These are phyloP conservation scores for Carpatolechia fugitivella DNA, from an alignment of 2,888 invertebrate species.

Conservation along the genomic window DNA sequence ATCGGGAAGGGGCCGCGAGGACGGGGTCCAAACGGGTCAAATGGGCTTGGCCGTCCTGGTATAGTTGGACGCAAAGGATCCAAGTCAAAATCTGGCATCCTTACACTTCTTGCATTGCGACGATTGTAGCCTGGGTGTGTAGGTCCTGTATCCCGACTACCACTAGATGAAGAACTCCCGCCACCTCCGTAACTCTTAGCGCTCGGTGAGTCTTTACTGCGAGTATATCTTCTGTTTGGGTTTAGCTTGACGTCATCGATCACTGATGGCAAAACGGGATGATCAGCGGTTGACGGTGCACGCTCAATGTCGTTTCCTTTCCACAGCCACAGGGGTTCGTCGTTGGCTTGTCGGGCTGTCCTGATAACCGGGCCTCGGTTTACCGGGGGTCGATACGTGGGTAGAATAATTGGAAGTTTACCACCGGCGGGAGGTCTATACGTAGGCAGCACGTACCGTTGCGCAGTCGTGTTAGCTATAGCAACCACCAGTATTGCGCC, in stretches of 20 bases:
- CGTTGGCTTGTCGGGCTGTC: conserved; percentile 27
- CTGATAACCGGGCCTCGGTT: background rate
- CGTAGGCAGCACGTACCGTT: conserved; percentile 10
- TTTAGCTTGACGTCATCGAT: conserved; percentile 39
- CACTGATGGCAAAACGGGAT: conserved; percentile 29
- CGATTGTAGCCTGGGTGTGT: conserved; percentile 48
- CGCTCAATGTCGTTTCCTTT: conserved; percentile 29
- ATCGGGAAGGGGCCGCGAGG: conserved; percentile 18
- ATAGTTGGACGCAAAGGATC: background rate
- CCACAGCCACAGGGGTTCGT: conserved; percentile 31
- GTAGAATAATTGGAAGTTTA: background rate
- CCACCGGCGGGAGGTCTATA: background rate
- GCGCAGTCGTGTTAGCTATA: conserved; percentile 23
- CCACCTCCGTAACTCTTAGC: conserved; percentile 37
- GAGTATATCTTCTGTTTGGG: conserved; percentile 34
- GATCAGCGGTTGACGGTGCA: conserved; percentile 27
- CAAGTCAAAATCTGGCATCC: conserved; percentile 11
- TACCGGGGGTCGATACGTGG: background rate
- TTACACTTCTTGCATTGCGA: conserved; percentile 36
- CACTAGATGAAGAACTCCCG: conserved; percentile 26
- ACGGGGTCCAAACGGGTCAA: conserved; percentile 14
- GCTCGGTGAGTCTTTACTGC: conserved; percentile 39
- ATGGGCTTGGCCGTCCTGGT: conserved; percentile 18
- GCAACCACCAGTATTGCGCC: conserved; percentile 26
- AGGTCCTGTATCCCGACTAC: conserved; percentile 36